Evolutionary conservation across 2,113 vertebrate species (phyloP), one percentile per base, ranked within the genome.

Genomic region (Poeciliopsis occidentalis): DNA sequence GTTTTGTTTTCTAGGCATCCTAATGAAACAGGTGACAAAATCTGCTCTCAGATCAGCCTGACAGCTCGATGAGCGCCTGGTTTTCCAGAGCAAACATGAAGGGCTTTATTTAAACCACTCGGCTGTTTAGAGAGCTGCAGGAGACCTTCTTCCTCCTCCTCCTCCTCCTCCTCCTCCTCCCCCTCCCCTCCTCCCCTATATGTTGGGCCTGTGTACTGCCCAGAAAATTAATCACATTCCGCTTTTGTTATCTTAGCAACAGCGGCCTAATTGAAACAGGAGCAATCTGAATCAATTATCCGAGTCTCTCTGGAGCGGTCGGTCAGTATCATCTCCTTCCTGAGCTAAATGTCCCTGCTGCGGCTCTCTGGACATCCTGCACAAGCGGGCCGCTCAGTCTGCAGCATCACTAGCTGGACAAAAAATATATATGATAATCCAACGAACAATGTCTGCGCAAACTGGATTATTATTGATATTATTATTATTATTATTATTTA

Each of bases 321-420:
- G 12, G 44, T 24, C 31, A 29, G 12, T 64, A 57, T 69, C 78
- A 71, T 80, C 60, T 67, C 63, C 37, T 62, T 61, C 32, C 30
- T 64, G 41, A n/a, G 64, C 75, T 54, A 79, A 78, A 87, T 89
- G 88, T 85, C 87, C 82, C 68, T 83, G 80, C 88, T 83, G 80
- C 88, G 80, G 88, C 64, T 77, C 76, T 73, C 32, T 84, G 73
- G 30, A 41, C 85, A 82, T 66, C 85, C 89, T 75, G 37, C 68
- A 76, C 60, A 17, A 67, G 51, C 64, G 54, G 61, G 73, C 79
- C 78, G 31, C 69, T 86, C 83, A 63, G 78, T 78, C 85, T 54
- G 86, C 81, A 85, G 73, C 73, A 75, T 32, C 69, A 61, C 12
- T 8, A 11, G 64, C 4, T 11, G 34, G 10, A 68, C 65, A 69